Base-by-base conservation (phyloP, 2,113 vertebrate species). In the Scopus umbretta region DNA sequence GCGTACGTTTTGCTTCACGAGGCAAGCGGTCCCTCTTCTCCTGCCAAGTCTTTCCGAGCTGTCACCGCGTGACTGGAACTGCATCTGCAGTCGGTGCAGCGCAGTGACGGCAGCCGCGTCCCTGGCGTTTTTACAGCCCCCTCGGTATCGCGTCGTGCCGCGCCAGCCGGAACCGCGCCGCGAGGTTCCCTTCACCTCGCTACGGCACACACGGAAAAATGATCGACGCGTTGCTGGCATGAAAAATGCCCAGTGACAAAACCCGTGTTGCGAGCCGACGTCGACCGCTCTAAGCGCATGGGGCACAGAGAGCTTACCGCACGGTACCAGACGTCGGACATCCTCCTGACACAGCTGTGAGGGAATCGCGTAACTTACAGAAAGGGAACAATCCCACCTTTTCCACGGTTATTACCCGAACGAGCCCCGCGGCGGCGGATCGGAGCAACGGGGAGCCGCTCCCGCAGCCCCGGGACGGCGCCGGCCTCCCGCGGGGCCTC, bases 221-320 rank as follows among this genome's bases (percentile, higher is more conserved):
- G 4, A 58, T 7, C 2, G 1, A 7, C 21, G 5, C 11, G 0
- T 6, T 25, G n/a, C 58, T 10, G 49, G 17, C 30, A 2, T 9
- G 19, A 56, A 55, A 47, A 34, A 40, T 1, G 13, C 5, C 15
- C 20, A 3, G n/a, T 1, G 47, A 10, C 10, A n/a, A 38, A 30
- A 13, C 42, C 2, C 19, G 16, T 3, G 10, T 15, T 8, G 2
- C 0, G 10, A 29, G 12, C 29, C 1, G 4, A 19, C 29, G 5
- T 5, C 3, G 9, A 8, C 65, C 36, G 6, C 67, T 7, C 0
- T 6, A 7, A 25, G 4, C 47, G 1, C 3, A 5, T 0, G 17
- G 56, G 30, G 25, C 47, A 5, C 3, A 6, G 5, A 3, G 55
- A 38, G 42, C 52, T 11, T 1, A 9, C 32, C 42, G 3, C 16